phyloP scores from a whole-genome alignment of 2,888 invertebrate genomes.

The Diploptera punctata region DNA sequence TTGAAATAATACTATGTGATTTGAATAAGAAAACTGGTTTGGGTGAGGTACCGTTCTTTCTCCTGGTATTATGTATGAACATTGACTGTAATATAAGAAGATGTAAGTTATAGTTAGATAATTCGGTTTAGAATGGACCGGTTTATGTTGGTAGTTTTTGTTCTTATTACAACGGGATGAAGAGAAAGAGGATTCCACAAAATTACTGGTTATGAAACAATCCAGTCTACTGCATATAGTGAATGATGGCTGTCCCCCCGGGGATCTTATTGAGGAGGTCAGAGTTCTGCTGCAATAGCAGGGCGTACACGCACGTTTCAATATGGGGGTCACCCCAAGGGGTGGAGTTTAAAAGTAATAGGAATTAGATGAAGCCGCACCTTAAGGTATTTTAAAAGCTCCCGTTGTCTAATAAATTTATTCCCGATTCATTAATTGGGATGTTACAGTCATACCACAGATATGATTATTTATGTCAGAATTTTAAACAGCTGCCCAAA shows the following conservation, averaged over 20 bases:
- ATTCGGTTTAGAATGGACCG: not conserved
- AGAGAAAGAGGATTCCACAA: not conserved
- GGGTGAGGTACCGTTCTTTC: no score
- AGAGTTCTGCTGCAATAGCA: not conserved
- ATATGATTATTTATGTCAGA: no score
- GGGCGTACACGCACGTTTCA: not conserved
- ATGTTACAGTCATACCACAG: no score
- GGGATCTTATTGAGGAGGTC: not conserved
- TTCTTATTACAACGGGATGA: not conserved
- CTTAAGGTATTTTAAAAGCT: no score
- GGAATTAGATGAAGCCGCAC: no score
- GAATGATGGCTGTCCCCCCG: constrained; percentile 8
- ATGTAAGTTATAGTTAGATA: not conserved
- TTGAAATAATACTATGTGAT: no score
- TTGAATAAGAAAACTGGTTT: no score
- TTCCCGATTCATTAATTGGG: no score
- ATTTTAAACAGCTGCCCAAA: no score
- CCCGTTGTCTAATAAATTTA: no score
- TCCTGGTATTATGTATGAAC: no score
- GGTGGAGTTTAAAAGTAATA: no score
- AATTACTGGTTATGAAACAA: not conserved
- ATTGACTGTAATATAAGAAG: not conserved
- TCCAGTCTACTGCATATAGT: not conserved
- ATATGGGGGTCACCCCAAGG: not conserved
- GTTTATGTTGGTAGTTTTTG: not conserved